These are phyloP conservation scores for Onychostruthus taczanowskii DNA, from an alignment of 2,113 vertebrate species.

Conservation along the genomic window DNA sequence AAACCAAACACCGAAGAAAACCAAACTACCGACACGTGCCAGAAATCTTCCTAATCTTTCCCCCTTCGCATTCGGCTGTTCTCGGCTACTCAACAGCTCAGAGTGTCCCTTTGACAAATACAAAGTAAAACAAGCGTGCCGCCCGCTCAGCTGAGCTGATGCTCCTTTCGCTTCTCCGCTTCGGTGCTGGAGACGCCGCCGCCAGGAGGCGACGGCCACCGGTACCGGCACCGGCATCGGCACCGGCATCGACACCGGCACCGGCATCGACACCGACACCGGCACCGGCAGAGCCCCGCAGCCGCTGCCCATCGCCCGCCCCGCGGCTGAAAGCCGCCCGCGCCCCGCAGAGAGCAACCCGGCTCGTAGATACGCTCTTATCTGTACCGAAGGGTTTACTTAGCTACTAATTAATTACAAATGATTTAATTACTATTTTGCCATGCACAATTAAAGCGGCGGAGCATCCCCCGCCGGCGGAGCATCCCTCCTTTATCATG, in stretches of 20 bases:
- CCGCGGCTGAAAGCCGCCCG: not conserved
- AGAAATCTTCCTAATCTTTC: too few relatives aligned
- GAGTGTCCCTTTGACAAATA: not conserved
- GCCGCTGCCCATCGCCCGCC: not conserved
- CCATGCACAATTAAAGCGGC: slow-evolving; percentile 33
- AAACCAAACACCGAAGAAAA: not conserved
- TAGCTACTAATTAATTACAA: slow-evolving; percentile 68
- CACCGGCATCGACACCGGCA: not conserved
- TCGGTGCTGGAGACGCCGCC: not conserved
- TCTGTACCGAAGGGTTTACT: slow-evolving; percentile 17
- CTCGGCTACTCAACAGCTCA: not conserved
- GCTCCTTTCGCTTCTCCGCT: not conserved
- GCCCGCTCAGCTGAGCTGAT: not conserved
- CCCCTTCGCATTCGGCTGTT: not conserved
- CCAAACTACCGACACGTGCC: not conserved
- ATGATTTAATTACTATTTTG: slow-evolving; percentile 70
- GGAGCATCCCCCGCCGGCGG: not conserved
- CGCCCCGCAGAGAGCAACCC: not conserved
- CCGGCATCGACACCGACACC: not conserved
- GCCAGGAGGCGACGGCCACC: slow-evolving; percentile 40
- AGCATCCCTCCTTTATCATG: not conserved
- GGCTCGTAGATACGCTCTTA: not conserved
- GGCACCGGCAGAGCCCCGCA: not conserved
- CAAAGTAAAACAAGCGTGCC: fast-evolving
- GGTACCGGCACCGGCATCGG: fast-evolving